These are phyloP conservation scores for Mythimna loreyi DNA, from an alignment of 2,888 invertebrate genomes.

Conservation along the genomic window DNA sequence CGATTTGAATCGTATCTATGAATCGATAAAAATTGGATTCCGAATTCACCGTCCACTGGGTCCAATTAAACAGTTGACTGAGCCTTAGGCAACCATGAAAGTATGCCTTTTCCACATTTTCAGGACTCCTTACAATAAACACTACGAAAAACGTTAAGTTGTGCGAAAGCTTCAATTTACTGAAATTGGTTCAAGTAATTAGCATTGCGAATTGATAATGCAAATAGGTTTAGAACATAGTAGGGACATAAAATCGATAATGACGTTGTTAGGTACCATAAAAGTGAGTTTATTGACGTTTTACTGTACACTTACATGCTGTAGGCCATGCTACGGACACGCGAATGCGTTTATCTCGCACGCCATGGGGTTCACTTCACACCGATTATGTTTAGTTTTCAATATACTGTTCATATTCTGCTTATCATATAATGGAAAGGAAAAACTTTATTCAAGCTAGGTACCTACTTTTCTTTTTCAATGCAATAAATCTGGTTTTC, in stretches of 20 bases:
- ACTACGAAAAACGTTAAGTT: slow-evolving; percentile 29
- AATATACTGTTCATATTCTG: background rate
- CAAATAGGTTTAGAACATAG: slow-evolving; percentile 49
- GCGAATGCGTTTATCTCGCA: slow-evolving; percentile 54
- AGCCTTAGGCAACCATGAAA: slow-evolving; percentile 63
- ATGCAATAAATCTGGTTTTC: background rate
- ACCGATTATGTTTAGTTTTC: background rate
- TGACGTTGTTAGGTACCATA: slow-evolving; percentile 39
- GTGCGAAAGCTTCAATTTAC: slow-evolving; percentile 46
- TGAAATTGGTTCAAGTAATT: slow-evolving; percentile 49
- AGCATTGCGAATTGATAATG: slow-evolving; percentile 51
- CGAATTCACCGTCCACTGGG: slow-evolving; percentile 46
- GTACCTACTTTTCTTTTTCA: background rate
- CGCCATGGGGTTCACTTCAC: slow-evolving; percentile 23
- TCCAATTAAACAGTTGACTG: slow-evolving; percentile 67
- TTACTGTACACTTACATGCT: slow-evolving; percentile 32
- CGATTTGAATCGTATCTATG: slow-evolving; percentile 7
- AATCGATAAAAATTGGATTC: slow-evolving; percentile 58
- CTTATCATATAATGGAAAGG: background rate
- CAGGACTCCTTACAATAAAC: slow-evolving; percentile 39
- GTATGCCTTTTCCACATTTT: slow-evolving; percentile 54
- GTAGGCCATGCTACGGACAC: slow-evolving; percentile 40
- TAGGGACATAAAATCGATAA: slow-evolving; percentile 46
- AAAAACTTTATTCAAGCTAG: too few species aligned
- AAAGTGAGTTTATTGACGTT: slow-evolving; percentile 49